A percentile compares a stretch with the other conserved stretches of the same genome.
phyloP scores from a whole-genome alignment of 1,140 invertebrate genomes.

The Lucilia cuprina region DNA sequence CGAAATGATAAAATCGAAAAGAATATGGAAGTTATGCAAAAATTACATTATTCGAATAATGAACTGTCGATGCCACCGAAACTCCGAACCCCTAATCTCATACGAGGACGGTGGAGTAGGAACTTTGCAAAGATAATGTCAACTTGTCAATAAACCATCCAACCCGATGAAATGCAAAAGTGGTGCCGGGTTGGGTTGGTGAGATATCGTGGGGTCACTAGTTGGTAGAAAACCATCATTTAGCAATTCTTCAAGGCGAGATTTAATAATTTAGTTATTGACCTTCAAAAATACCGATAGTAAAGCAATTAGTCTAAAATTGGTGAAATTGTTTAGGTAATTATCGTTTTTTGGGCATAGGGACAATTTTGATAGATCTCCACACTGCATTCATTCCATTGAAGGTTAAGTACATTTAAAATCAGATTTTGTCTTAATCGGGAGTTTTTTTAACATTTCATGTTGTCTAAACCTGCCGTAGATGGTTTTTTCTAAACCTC shows the following conservation, averaged over 20 bases:
- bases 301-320: not conserved
- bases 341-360: too few species aligned
- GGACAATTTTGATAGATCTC: too few species aligned
- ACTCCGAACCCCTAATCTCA: not conserved
- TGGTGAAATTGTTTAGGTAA: not conserved
- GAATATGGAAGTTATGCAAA: not conserved
- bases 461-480: not conserved
- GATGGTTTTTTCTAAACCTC: not conserved
- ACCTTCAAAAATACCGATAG: too few species aligned
- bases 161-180: not conserved
- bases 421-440: not conserved
- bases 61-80: not conserved
- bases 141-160: not conserved
- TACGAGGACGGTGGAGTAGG: not conserved
- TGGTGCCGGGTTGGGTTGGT: not conserved
- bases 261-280: not conserved
- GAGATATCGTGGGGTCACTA: not conserved
- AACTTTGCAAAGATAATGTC: too few species aligned
- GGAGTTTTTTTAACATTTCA: not conserved
- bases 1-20: not conserved
- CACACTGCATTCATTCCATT: not conserved
- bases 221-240: not conserved
- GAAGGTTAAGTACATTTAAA: not conserved
- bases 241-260: not conserved
- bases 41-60: not conserved